Evolutionary conservation across 2,797 vertebrate genomes (phyloP).

Genomic region (Sebastes jordani): DNA sequence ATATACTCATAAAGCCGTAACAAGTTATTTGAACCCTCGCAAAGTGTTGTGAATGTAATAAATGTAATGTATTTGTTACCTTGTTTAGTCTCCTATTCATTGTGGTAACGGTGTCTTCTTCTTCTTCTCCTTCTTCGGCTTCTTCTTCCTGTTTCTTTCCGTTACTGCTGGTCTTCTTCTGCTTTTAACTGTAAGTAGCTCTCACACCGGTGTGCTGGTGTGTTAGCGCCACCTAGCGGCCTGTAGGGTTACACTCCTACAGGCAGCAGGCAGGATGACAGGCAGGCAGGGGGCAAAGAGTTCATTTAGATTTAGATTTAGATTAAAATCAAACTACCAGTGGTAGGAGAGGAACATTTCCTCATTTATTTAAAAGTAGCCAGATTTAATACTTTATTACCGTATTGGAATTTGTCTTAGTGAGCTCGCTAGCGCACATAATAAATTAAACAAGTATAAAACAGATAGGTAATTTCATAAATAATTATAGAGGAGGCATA

Average conservation of each 20-base stretch:
- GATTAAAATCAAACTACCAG: neutral
- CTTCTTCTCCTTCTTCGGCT: neutral
- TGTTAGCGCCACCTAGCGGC: conserved; percentile 1
- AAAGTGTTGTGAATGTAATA: neutral
- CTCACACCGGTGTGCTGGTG: accelerated
- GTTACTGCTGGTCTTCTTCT: conserved; percentile 30
- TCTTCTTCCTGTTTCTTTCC: conserved; percentile 62
- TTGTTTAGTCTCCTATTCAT: conserved; percentile 67
- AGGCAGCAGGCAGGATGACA: too few species aligned
- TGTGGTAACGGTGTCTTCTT: conserved; percentile 40
- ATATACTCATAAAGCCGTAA: accelerated
- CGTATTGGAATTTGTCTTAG: neutral
- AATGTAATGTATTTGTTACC: conserved; percentile 22
- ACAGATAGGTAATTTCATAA: too few species aligned
- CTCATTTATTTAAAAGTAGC: neutral
- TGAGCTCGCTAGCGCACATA: too few species aligned
- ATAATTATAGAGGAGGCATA: too few species aligned
- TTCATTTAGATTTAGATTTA: too few species aligned
- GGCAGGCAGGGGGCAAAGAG: neutral
- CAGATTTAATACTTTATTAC: neutral
- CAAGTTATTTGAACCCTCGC: neutral
- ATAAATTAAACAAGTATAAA: too few species aligned
- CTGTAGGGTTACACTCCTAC: neutral
- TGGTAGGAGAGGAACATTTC: too few species aligned
- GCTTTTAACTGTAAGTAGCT: neutral